A percentile compares a stretch with the other conserved stretches of the same genome.
Conservation (phyloP, 2,797 vertebrate species). For the Chiloscyllium punctatum region DNA sequence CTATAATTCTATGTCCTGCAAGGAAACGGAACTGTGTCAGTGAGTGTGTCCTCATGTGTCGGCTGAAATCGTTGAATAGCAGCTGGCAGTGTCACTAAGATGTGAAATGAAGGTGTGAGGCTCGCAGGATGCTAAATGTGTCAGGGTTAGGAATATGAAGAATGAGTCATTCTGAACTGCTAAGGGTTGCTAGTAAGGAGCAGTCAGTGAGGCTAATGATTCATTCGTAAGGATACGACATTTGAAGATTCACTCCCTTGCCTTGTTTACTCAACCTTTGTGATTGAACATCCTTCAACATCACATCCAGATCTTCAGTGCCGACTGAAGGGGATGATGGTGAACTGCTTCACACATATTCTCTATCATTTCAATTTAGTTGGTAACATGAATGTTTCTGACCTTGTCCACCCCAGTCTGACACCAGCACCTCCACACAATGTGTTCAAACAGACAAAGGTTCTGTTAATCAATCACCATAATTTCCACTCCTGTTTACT, state of each 20-base stretch:
- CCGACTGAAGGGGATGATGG: no score
- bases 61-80: background rate
- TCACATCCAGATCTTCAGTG: no score
- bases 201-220: background rate
- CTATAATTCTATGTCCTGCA: background rate
- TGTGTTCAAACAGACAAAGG: background rate
- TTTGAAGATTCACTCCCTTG: background rate
- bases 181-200: background rate
- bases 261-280: background rate
- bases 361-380: background rate
- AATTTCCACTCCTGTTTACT: background rate
- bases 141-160: no score
- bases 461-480: background rate
- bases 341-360: no score
- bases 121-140: no score
- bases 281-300: no score
- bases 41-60: background rate
- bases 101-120: no score
- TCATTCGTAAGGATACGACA: background rate
- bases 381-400: background rate
- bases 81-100: no score
- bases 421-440: no score
- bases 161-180: no score
- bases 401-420: no score
- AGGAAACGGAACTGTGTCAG: background rate